phyloP scores from a whole-genome alignment of 2,113 vertebrate genomes.

The Catharus minimus region DNA sequence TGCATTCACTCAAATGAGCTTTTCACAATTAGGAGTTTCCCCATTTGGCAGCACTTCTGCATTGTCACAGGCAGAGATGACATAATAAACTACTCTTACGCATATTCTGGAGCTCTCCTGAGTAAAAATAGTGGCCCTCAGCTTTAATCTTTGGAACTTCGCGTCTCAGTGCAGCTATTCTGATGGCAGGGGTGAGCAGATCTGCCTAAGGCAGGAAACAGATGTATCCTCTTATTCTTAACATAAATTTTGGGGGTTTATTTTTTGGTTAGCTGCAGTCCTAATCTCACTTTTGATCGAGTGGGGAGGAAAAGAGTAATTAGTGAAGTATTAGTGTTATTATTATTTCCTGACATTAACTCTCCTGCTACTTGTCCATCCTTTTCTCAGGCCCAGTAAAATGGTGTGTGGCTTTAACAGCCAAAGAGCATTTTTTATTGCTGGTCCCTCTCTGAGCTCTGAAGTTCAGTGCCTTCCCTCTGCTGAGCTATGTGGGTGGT shows the following conservation, averaged over 20 bases:
- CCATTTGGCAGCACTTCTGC: constrained; percentile 14
- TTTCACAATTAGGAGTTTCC: constrained; percentile 15
- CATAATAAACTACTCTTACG: constrained; percentile 31
- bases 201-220: constrained; percentile 76
- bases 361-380: constrained; percentile 64
- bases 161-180: constrained; percentile 32
- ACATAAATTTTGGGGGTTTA: constrained; percentile 60
- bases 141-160: constrained; percentile 60
- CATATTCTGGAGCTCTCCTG: background rate
- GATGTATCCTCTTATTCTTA: constrained; percentile 78
- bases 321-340: constrained; percentile 77
- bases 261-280: constrained; percentile 57
- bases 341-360: constrained; percentile 81
- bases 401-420: background rate
- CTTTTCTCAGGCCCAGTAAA: constrained; percentile 36
- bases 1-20: constrained; percentile 16
- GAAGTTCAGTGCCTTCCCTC: background rate
- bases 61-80: constrained; percentile 25
- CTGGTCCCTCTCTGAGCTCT: background rate
- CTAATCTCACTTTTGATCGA: constrained; percentile 71
- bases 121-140: constrained; percentile 53
- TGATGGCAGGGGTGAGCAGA: constrained; percentile 60
- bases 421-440: background rate
- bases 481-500: background rate
- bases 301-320: constrained; percentile 80